phyloP scores from a whole-genome alignment of 1,140 invertebrate species.

The Habropoda laboriosa region DNA sequence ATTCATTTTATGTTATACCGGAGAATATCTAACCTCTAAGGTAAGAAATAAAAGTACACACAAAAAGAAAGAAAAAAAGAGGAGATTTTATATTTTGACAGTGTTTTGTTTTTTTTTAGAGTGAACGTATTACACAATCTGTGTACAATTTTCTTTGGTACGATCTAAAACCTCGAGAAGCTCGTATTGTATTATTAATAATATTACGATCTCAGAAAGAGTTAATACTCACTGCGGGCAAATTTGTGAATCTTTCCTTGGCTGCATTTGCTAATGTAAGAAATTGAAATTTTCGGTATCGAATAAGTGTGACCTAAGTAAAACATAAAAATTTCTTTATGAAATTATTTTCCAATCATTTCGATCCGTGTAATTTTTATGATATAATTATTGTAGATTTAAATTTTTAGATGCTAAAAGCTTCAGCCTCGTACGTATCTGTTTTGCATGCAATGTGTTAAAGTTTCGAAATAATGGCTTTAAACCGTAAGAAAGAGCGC shows the following conservation, averaged over 20 bases:
- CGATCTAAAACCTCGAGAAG: slow-evolving; percentile 32
- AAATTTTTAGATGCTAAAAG: slow-evolving; percentile 55
- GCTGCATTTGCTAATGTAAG: slow-evolving; percentile 52
- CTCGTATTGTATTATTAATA: slow-evolving; percentile 28
- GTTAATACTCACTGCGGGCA: slow-evolving; percentile 46
- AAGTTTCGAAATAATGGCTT: background rate
- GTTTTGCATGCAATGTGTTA: slow-evolving; percentile 51
- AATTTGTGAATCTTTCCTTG: slow-evolving; percentile 52
- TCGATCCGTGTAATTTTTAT: background rate
- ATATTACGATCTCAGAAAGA: slow-evolving; percentile 41
- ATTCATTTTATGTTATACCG: slow-evolving; percentile 54
- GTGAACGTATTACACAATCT: slow-evolving; percentile 25
- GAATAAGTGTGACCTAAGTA: background rate
- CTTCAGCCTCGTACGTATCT: slow-evolving; percentile 51
- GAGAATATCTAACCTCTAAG: slow-evolving; percentile 55
- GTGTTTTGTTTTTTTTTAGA: slow-evolving; percentile 22
- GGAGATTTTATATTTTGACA: background rate
- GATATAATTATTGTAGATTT: background rate
- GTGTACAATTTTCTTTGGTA: slow-evolving; percentile 51
- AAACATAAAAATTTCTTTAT: background rate
- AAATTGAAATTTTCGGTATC: background rate
- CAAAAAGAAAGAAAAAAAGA: background rate
- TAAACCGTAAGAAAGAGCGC: background rate
- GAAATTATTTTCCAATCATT: background rate
- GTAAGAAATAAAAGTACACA: background rate